A percentile compares a stretch with the other conserved stretches of the same genome.
These are phyloP conservation scores for Alectura lathami DNA, from an alignment of 2,113 vertebrate genomes.

Conservation along the genomic window DNA sequence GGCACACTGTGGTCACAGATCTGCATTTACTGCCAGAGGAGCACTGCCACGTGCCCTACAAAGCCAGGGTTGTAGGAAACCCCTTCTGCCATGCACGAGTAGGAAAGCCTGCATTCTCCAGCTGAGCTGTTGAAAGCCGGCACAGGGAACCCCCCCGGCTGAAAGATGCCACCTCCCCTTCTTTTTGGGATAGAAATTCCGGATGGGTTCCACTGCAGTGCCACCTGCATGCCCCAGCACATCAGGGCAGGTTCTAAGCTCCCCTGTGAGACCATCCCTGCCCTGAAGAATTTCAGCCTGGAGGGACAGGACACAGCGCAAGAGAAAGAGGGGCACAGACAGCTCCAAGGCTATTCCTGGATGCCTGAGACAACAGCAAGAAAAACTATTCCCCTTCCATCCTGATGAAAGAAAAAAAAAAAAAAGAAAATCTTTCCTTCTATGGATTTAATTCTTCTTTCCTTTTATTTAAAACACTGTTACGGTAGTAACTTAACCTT, in stretches of 20 bases:
- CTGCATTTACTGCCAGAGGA: accelerated
- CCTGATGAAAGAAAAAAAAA: background rate
- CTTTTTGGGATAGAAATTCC: background rate
- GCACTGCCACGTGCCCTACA: background rate
- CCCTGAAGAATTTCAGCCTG: background rate
- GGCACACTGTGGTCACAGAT: too few species aligned
- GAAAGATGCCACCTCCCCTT: background rate
- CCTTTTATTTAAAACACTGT: background rate
- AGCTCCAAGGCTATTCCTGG: background rate
- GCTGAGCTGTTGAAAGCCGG: background rate
- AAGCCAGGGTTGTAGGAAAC: too few species aligned
- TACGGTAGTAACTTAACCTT: background rate
- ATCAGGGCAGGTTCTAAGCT: background rate
- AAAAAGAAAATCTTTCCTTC: background rate
- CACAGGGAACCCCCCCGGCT: background rate
- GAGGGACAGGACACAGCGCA: background rate
- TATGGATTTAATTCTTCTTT: background rate
- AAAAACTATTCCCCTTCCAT: background rate
- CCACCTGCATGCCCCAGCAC: background rate
- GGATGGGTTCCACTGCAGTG: background rate
- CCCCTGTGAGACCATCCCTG: background rate
- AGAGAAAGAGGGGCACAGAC: background rate
- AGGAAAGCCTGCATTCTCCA: background rate
- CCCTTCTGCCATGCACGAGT: background rate
- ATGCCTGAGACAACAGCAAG: background rate